phyloP scores from a whole-genome alignment of 2,888 invertebrate genomes.

The Tupiocoris notatus region DNA sequence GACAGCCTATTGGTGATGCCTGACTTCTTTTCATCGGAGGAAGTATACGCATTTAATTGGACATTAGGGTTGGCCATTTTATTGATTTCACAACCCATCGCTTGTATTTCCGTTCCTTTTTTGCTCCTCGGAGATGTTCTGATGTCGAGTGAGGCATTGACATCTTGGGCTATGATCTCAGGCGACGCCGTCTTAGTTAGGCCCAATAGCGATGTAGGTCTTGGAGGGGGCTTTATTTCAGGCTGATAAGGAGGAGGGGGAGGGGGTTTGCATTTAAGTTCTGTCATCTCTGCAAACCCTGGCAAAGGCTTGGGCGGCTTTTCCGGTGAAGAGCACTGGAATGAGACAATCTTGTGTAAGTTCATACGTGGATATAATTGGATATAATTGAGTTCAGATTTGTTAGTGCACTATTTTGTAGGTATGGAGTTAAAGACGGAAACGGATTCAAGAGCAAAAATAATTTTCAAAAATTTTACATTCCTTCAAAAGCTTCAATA shows the following conservation, averaged over 20 bases:
- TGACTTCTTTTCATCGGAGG: not conserved
- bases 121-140: not conserved
- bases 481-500: too few species aligned
- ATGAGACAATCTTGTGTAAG: too few species aligned
- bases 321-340: not conserved
- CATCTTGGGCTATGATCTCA: not conserved
- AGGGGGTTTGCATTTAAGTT: constrained; percentile 18
- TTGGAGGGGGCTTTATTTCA: constrained; percentile 3
- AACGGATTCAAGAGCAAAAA: too few species aligned
- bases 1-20: not conserved
- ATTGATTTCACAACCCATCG: not conserved
- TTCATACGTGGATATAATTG: too few species aligned
- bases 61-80: not conserved
- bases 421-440: too few species aligned
- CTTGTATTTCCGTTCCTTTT: too few species aligned
- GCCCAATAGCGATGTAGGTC: constrained; percentile 19
- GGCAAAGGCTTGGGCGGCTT: constrained; percentile 6
- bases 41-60: too few species aligned
- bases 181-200: not conserved
- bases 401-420: too few species aligned
- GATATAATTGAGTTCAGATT: too few species aligned
- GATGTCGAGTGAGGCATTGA: not conserved
- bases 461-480: too few species aligned
- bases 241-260: not conserved
- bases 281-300: not conserved